A percentile compares a stretch with the other conserved stretches of the same genome.
phyloP scores from a whole-genome alignment of 1,140 invertebrate genomes.

The Prorops nasuta region DNA sequence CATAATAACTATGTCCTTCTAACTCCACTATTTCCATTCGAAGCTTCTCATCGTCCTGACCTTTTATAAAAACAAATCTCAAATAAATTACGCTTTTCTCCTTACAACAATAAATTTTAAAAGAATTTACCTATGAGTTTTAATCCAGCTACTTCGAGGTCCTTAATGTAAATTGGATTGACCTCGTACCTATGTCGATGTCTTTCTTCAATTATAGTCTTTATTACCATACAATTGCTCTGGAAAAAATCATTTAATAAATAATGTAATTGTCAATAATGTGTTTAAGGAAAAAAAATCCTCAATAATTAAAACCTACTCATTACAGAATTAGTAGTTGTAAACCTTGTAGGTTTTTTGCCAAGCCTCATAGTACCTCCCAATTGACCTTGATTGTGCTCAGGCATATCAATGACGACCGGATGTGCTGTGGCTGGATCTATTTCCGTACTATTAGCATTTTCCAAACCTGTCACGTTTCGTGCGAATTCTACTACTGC shows the following conservation, averaged over 20 bases:
- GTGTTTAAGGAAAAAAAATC: background rate
- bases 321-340: conserved; percentile 59
- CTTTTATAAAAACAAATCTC: conserved; percentile 42
- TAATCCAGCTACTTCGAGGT: conserved; percentile 64
- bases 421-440: conserved; percentile 70
- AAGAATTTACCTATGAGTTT: conserved; percentile 33
- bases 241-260: conserved; percentile 45
- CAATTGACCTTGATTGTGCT: conserved; percentile 89
- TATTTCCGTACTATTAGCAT: conserved; percentile 89
- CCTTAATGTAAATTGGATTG: conserved; percentile 81
- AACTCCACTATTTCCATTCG: conserved; percentile 88
- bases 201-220: conserved; percentile 86
- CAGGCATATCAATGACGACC: conserved; percentile 98
- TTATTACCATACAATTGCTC: conserved; percentile 82
- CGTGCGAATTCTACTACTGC: conserved; percentile 96
- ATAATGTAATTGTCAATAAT: background rate
- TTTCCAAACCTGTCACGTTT: conserved; percentile 75
- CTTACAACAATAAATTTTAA: conserved; percentile 88
- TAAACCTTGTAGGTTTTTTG: conserved; percentile 83
- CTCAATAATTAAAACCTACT: conserved; percentile 64
- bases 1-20: conserved; percentile 84
- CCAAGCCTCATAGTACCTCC: conserved; percentile 99
- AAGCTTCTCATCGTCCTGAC: conserved; percentile 66
- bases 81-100: too few relatives aligned
- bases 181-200: conserved; percentile 96